A percentile compares a stretch with the other conserved stretches of the same genome.
Evolutionary conservation across 2,888 invertebrate genomes (phyloP).

Genomic region (Ophraella communa): DNA sequence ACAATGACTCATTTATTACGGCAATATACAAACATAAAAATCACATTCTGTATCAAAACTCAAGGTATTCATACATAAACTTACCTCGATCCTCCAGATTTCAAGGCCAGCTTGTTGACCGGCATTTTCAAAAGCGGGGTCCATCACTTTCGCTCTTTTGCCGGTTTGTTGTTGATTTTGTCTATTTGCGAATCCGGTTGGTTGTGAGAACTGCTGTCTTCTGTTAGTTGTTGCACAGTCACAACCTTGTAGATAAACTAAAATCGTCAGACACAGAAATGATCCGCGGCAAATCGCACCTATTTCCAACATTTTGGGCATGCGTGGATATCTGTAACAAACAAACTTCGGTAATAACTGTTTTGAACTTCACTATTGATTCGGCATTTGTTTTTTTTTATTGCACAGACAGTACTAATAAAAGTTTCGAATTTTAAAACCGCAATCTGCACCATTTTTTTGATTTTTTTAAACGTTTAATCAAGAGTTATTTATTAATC

Average conservation of each 20-base stretch:
- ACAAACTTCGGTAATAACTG: not conserved
- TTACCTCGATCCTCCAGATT: constrained; percentile 85
- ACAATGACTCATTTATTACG: not conserved
- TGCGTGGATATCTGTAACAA: constrained; percentile 35
- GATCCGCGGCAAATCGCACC: constrained; percentile 28
- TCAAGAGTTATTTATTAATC: too few relatives aligned
- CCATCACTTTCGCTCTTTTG: constrained; percentile 56
- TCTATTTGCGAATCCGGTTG: constrained; percentile 34
- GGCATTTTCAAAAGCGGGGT: constrained; percentile 74
- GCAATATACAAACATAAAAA: not conserved
- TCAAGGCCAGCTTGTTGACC: constrained; percentile 74
- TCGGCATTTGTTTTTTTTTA: too few relatives aligned
- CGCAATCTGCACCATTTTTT: too few relatives aligned
- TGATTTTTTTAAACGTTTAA: too few relatives aligned
- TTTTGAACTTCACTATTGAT: not conserved
- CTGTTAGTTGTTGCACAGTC: constrained; percentile 18
- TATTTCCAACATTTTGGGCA: constrained; percentile 36
- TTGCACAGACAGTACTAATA: too few relatives aligned
- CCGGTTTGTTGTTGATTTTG: constrained; percentile 34
- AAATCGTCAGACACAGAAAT: constrained; percentile 21
- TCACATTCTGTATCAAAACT: not conserved
- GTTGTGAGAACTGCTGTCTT: constrained; percentile 20
- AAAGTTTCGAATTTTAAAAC: too few relatives aligned
- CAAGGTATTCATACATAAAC: constrained; percentile 33
- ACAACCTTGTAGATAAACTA: constrained; percentile 24